Base-by-base conservation (phyloP, 2,113 vertebrate genomes). In the Kobus ellipsiprymnus region DNA sequence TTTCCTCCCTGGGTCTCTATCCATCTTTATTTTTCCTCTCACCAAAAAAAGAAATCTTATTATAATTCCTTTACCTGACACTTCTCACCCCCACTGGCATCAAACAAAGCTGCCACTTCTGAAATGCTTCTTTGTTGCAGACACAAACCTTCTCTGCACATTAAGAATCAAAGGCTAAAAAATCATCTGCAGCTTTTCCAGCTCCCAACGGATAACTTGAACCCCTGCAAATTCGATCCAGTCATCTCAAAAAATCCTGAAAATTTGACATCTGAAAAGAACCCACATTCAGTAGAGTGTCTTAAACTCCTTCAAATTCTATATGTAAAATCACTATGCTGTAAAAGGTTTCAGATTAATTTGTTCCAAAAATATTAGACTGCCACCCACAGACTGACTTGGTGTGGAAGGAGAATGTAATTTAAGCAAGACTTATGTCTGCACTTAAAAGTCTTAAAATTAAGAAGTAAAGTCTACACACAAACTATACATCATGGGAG, bases 11-110 rank as follows among this genome's bases (percentile, higher is more conserved):
- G 88, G 36, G 62, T 90, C 55, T 96, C 90, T 96, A 83, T 6
- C 60, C 36, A 52, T 81, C 46, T 88, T 97, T 90, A 95, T 96
- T 97, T 97, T 96, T 90, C 40, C 29, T 92, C 36, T 94, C 46
- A 60, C 85, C 46, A 83, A 94, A 97, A 98, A 94, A 91, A 94
- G 88, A 97, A 96, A 95, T 88, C 67, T 95, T 90, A 96, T 97
- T 94, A 80, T 94, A 95, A 87, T 97, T 94, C 86, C 82, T 97
- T 97, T 95, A 94, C 36, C 94, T 96, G 90, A 97, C 94, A 93
- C 62, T 90, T 91, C 21, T 95, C 89, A 92, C 21, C 83, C 88
- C 30, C 52, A 87, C 90, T 57, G 10, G 55, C 44, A 93, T 81
- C 48, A 85, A 67, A 85, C 33, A 95, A 17, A 57, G 0, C 46